Base-by-base conservation (phyloP, 2,113 vertebrate species). In the Brachirus orientalis region DNA sequence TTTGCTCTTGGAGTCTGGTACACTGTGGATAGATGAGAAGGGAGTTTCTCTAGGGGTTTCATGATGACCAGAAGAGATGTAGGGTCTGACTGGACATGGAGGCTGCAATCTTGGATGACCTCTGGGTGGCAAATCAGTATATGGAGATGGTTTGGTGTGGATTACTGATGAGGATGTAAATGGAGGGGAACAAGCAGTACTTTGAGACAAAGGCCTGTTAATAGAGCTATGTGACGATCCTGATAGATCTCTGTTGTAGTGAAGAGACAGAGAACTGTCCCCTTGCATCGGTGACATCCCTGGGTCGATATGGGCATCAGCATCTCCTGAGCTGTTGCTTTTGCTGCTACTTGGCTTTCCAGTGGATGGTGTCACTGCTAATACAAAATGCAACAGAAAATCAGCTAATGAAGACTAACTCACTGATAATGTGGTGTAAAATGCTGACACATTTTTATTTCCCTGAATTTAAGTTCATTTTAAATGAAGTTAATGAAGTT, bases 281-380 rank as follows among this genome's bases (percentile, higher is more conserved):
- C 85, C 60, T 84, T 83, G 69, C 59, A 60, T 3, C 13, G 72
- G 3, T 41, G 83, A 48, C 51, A 80, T 40, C 1, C 61, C 79
- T 9, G 83, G 89, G 14, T 16, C 56, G 44, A 18, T 9, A 0
- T 17, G 56, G 37, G 62, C 44, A 52, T 64, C 75, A 41, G 56
- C 35, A 57, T 92, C 90, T 28, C 83, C 90, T 11, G 44, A 84
- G 72, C 59, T 78, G 22, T 68, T 83, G 8, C 57, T 82, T 51
- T 43, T 70, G 0, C 41, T 36, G 37, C 86, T 69, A 48, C 58
- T 82, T 51, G 88, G 91, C 1, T 71, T 91, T 63, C 88, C 58
- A 17, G 82, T 1, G 1, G 84, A 89, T 12, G 83, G 71, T 0
- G 94, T 69, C 40, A 43, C 40, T 43, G 40, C 40, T 43, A 5